Conservation (phyloP, 2,113 vertebrate species). For the Xiphophorus hellerii region DNA sequence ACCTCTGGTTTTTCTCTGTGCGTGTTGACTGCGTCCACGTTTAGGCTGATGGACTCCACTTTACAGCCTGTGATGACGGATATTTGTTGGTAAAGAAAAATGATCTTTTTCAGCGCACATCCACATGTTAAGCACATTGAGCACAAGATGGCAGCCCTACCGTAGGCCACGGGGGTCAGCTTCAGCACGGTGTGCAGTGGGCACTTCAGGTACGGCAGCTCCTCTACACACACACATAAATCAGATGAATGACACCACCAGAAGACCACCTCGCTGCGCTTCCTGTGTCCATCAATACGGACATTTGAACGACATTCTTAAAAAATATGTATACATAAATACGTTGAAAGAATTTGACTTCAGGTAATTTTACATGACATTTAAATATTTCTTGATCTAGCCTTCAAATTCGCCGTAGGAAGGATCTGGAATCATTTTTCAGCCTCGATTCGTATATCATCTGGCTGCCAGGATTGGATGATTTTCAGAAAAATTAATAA, state of each 20-base stretch:
- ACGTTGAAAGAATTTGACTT: no score
- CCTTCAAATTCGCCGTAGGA: no score
- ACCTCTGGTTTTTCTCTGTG: conserved; percentile 95
- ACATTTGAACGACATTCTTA: no score
- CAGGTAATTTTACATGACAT: no score
- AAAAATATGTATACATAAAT: no score
- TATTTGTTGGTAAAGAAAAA: background rate
- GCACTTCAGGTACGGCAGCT: conserved; percentile 97
- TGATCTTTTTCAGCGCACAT: background rate
- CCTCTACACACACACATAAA: conserved; percentile 77
- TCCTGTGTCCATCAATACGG: no score
- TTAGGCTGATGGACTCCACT: conserved; percentile 93
- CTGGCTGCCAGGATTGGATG: no score
- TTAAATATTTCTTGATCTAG: no score
- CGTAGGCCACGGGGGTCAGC: conserved; percentile 95
- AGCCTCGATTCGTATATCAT: no score
- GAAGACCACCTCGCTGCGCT: background rate
- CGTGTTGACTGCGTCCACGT: conserved; percentile 94
- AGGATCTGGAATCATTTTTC: no score
- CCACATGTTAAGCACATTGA: background rate
- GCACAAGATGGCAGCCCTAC: conserved; percentile 72
- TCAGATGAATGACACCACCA: background rate
- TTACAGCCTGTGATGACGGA: conserved; percentile 86
- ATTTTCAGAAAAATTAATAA: no score
- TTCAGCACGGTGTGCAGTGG: conserved; percentile 95